Conservation (phyloP, 2,113 vertebrate genomes). For the Etia nguti region DNA sequence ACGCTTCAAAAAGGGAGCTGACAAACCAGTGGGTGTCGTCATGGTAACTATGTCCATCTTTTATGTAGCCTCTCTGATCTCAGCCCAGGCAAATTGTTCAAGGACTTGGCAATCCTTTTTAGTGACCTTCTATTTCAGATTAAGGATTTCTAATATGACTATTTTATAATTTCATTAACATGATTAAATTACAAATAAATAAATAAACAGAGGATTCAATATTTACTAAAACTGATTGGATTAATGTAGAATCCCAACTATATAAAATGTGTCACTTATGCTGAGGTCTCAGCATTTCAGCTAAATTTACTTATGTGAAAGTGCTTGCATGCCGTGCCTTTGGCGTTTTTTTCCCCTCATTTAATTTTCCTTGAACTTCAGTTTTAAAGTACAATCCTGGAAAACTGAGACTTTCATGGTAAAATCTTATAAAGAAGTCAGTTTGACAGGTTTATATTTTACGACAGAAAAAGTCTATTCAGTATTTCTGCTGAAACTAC, state of each 20-base stretch:
- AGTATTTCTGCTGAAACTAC: neutral
- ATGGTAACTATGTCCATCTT: neutral
- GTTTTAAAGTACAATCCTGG: neutral
- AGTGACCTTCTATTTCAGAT: neutral
- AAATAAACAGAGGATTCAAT: neutral
- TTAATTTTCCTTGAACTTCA: neutral
- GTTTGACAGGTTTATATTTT: neutral
- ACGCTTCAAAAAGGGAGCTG: neutral
- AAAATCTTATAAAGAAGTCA: neutral
- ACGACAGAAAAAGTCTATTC: neutral
- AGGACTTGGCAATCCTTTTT: neutral
- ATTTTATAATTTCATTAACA: neutral
- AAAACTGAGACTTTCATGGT: neutral
- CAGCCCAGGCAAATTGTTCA: neutral
- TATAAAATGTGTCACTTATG: neutral
- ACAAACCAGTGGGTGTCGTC: neutral
- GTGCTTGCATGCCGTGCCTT: neutral
- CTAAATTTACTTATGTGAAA: neutral
- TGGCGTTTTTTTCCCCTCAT: neutral
- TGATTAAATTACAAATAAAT: neutral
- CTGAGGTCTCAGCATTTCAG: neutral
- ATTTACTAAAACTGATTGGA: neutral
- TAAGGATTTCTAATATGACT: neutral
- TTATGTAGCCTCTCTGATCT: neutral
- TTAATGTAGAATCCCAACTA: neutral